These are phyloP conservation scores for Pteromalus puparum DNA, from an alignment of 1,140 invertebrate genomes.

Conservation along the genomic window DNA sequence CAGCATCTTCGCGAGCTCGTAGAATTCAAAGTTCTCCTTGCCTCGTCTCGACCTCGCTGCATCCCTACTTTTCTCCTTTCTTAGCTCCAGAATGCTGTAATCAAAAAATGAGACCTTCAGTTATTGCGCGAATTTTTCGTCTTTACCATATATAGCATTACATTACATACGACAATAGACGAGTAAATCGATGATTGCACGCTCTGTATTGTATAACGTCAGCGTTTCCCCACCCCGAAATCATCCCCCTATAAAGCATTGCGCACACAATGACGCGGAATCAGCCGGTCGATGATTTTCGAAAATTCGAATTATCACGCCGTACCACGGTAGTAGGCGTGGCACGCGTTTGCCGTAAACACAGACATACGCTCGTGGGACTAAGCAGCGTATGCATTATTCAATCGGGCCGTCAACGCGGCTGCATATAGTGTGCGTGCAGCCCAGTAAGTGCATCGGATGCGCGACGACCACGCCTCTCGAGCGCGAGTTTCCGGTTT, in stretches of 20 bases:
- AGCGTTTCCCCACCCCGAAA: not conserved
- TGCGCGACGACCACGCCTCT: slow-evolving; percentile 60
- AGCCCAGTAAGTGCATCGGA: slow-evolving; percentile 63
- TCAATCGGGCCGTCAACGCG: slow-evolving; percentile 60
- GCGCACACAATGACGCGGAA: not conserved
- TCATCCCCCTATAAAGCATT: not conserved
- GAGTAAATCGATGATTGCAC: not conserved
- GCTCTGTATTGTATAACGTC: no score
- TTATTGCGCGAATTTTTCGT: slow-evolving; percentile 20
- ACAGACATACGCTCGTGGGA: not conserved
- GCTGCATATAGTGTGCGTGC: slow-evolving; percentile 56
- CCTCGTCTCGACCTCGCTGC: slow-evolving; percentile 95
- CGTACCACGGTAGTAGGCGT: slow-evolving; percentile 37
- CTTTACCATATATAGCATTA: not conserved
- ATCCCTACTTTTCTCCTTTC: slow-evolving; percentile 98
- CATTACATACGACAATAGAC: not conserved
- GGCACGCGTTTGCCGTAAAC: slow-evolving; percentile 6
- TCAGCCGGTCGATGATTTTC: not conserved
- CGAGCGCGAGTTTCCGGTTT: slow-evolving; percentile 60
- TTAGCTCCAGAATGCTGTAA: slow-evolving; percentile 95
- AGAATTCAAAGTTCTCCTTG: slow-evolving; percentile 99
- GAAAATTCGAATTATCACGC: not conserved
- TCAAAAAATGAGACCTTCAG: slow-evolving; percentile 54
- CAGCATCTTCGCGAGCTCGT: slow-evolving; percentile 98
- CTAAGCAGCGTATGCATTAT: slow-evolving; percentile 57